These are phyloP conservation scores for Pandion haliaetus DNA, from an alignment of 2,113 vertebrate genomes.

Conservation along the genomic window DNA sequence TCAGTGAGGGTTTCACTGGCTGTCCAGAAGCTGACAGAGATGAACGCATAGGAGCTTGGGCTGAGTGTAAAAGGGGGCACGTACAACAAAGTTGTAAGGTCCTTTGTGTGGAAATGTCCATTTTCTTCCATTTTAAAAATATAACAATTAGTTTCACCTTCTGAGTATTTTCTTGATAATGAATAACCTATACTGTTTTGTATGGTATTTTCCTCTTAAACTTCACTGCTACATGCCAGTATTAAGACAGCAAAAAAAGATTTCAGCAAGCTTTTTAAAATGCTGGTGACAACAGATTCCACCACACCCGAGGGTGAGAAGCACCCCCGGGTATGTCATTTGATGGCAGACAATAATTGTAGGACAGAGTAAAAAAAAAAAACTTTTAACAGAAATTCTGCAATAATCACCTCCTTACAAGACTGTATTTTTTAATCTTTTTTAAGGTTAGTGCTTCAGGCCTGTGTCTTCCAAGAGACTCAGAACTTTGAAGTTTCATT, in stretches of 20 bases:
- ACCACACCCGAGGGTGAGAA: not conserved
- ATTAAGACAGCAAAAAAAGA: not conserved
- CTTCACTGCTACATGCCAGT: not conserved
- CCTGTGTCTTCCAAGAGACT: not conserved
- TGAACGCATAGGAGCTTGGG: not conserved
- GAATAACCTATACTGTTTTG: not conserved
- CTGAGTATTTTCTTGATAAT: not conserved
- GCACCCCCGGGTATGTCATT: not conserved
- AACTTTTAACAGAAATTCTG: not conserved
- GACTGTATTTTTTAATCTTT: not conserved
- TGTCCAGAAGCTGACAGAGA: not conserved
- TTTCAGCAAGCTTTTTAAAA: not conserved
- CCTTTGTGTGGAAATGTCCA: not conserved
- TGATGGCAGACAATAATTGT: not conserved
- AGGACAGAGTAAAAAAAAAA: not conserved
- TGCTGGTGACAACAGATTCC: not conserved
- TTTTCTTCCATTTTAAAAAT: not conserved
- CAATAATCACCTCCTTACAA: not conserved
- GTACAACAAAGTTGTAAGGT: not conserved
- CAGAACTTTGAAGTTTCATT: not conserved
- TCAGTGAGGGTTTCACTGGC: not conserved
- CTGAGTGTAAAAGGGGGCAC: not conserved
- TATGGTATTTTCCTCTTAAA: not conserved
- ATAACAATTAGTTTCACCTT: not conserved
- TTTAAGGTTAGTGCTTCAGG: not conserved